Conservation (phyloP, 1,140 invertebrate species). For the Parapsyche elsis region DNA sequence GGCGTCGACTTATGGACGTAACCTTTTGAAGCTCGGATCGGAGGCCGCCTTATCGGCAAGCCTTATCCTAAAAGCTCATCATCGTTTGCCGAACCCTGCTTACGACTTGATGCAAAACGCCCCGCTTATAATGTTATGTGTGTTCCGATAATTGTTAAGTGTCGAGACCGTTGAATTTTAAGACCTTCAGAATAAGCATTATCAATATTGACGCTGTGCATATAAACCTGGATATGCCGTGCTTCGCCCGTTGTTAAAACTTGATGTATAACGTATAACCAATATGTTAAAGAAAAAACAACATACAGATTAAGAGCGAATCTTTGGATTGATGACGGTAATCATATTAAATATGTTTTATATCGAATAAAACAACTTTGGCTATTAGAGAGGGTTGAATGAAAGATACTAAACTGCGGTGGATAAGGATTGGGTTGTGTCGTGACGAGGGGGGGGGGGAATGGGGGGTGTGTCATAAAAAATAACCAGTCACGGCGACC, state of each 20-base stretch:
- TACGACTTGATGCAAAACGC: not conserved
- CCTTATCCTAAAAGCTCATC: not conserved
- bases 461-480: conserved; percentile 38
- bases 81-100: not conserved
- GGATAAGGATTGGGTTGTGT: not conserved
- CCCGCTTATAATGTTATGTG: not conserved
- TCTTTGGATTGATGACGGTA: conserved; percentile 34
- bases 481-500: conserved; percentile 48
- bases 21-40: conserved; percentile 25
- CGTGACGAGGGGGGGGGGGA: not conserved
- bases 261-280: no score
- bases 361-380: conserved; percentile 45
- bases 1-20: conserved; percentile 42
- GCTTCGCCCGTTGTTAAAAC: no score
- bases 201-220: no score
- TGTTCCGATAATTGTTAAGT: not conserved
- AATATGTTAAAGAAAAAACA: no score
- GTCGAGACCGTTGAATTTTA: no score
- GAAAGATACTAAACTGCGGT: conserved; percentile 20
- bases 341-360: conserved; percentile 44
- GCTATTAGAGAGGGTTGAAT: conserved; percentile 41
- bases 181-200: no score
- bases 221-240: no score
- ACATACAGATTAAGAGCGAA: not conserved
- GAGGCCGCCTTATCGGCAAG: not conserved